These are phyloP conservation scores for Austrolebias charrua DNA, from an alignment of 2,797 vertebrate genomes.

Conservation along the genomic window DNA sequence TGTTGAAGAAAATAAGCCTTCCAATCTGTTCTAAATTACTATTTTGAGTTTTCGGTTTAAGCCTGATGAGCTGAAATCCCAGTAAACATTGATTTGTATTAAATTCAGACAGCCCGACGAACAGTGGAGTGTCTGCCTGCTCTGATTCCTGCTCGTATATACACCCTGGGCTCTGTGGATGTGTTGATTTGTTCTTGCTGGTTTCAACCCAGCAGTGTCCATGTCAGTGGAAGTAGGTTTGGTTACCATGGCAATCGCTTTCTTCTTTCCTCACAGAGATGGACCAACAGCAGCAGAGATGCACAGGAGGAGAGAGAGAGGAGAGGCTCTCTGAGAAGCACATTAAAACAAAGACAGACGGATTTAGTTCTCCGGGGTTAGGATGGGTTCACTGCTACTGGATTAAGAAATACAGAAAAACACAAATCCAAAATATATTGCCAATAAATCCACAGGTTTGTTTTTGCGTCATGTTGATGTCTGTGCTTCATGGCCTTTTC, in stretches of 20 bases:
- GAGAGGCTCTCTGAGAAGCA: constrained; percentile 67
- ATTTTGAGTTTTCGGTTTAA: too few species aligned
- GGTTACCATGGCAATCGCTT: constrained; percentile 66
- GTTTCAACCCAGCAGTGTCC: constrained; percentile 30
- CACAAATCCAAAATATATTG: constrained; percentile 49
- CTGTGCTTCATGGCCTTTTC: constrained; percentile 16
- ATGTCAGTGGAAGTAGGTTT: constrained; percentile 35
- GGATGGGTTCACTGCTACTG: constrained; percentile 50
- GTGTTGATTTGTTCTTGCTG: constrained; percentile 34
- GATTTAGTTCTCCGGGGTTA: constrained; percentile 57
- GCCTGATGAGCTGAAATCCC: constrained; percentile 13
- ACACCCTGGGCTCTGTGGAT: constrained; percentile 32
- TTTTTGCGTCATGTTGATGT: constrained; percentile 49
- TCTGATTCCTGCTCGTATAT: constrained; percentile 40
- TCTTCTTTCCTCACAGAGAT: constrained; percentile 35
- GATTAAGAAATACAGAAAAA: constrained; percentile 60
- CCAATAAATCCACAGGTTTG: constrained; percentile 31
- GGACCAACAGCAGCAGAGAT: constrained; percentile 46
- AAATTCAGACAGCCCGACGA: neutral
- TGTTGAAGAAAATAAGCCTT: too few species aligned
- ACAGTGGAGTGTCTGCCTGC: constrained; percentile 16
- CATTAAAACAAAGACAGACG: constrained; percentile 69
- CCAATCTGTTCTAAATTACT: too few species aligned
- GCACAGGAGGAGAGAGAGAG: constrained; percentile 37
- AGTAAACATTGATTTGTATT: neutral